phyloP scores from a whole-genome alignment of 2,888 invertebrate genomes.

The Dyspetes luteomarginatus region DNA sequence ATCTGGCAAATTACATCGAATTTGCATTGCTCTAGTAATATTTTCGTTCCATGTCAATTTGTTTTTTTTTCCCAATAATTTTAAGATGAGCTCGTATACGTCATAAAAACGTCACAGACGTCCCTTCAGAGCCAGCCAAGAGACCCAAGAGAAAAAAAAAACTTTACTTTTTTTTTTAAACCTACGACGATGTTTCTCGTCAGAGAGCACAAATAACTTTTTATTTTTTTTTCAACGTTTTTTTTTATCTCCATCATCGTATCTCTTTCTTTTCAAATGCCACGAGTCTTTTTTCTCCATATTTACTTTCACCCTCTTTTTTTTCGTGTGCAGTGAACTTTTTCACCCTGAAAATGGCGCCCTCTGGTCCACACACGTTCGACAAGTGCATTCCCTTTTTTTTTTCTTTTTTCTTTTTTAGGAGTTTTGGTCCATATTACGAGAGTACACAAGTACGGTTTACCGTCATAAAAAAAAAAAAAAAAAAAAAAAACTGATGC shows the following conservation, averaged over 20 bases:
- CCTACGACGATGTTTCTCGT: no score
- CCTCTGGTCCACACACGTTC: conserved; percentile 5
- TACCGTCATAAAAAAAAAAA: background rate
- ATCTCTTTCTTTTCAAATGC: conserved; percentile 28
- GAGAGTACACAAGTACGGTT: background rate
- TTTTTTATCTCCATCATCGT: background rate
- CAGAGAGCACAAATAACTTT: no score
- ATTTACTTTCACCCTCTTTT: conserved; percentile 23
- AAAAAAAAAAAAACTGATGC: conserved; percentile 14
- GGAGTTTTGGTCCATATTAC: conserved; percentile 34
- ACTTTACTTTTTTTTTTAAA: no score
- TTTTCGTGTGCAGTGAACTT: no score
- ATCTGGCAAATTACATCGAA: no score
- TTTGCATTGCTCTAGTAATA: no score
- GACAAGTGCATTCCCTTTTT: background rate
- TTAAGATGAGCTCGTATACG: no score
- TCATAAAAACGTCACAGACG: no score
- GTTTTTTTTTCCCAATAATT: no score
- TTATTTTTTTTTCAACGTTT: background rate
- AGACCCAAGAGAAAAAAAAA: no score
- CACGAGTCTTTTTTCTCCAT: conserved; percentile 6
- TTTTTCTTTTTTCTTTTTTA: background rate
- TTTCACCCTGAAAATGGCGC: conserved; percentile 15
- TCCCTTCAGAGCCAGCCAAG: no score
- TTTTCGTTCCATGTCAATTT: no score